Conservation (phyloP, 2,888 invertebrate species). For the Rotaria sp. region DNA sequence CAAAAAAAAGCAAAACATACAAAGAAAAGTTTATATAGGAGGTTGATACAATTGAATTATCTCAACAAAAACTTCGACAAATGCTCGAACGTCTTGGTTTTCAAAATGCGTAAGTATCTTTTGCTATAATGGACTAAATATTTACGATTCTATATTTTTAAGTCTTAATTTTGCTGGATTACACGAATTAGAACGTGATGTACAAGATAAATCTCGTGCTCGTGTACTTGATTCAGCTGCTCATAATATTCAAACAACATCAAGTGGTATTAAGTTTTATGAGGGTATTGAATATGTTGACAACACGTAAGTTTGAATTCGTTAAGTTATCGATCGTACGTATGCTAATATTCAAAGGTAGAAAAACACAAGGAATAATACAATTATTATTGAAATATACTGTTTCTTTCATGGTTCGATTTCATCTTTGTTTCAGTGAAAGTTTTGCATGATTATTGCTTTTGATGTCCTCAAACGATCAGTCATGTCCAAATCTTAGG, state of each 20-base stretch:
- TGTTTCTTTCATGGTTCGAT: no score
- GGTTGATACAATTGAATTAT: constrained; percentile 70
- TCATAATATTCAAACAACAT: constrained; percentile 51
- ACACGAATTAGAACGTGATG: constrained; percentile 79
- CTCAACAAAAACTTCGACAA: constrained; percentile 69
- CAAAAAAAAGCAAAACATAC: no score
- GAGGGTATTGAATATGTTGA: constrained; percentile 53
- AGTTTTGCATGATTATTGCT: no score
- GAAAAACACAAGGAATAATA: no score
- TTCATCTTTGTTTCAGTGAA: no score
- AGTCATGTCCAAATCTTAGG: no score
- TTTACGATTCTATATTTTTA: neutral
- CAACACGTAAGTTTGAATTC: constrained; percentile 49
- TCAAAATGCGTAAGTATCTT: constrained; percentile 30
- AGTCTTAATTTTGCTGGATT: constrained; percentile 55
- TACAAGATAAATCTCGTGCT: constrained; percentile 77
- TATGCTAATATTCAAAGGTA: no score
- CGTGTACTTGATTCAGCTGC: constrained; percentile 53
- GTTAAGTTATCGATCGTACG: no score
- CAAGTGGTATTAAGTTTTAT: constrained; percentile 53
- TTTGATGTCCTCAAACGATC: no score
- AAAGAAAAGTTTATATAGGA: constrained; percentile 58
- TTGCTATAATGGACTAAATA: neutral
- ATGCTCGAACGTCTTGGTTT: constrained; percentile 61
- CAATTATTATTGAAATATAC: no score